Percentiles rank a stretch among this genome's conserved stretches.
These are phyloP conservation scores for Myodes glareolus DNA, from an alignment of 2,113 vertebrate species.

Conservation along the genomic window DNA sequence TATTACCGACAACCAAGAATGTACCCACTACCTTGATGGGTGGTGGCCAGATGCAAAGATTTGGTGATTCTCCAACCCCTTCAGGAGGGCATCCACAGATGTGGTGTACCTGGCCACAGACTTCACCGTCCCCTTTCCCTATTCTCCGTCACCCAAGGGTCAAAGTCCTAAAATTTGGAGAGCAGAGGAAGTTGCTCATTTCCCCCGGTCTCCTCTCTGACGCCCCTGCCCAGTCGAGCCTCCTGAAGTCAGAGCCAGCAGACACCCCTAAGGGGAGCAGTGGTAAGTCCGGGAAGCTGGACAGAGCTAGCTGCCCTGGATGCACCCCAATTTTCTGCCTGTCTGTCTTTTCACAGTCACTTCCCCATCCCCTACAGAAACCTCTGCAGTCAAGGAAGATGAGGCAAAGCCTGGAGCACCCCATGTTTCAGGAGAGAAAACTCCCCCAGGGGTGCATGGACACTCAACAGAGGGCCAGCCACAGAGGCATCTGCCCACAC, in stretches of 20 bases:
- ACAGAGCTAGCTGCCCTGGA: fast-evolving
- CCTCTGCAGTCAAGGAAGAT: not conserved
- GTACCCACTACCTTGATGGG: fast-evolving
- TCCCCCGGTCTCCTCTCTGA: constrained; percentile 51
- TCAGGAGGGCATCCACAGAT: not conserved
- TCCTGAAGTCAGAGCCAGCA: not conserved
- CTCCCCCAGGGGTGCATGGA: fast-evolving
- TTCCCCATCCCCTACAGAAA: not conserved
- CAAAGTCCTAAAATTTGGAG: constrained; percentile 80
- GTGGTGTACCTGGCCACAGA: not conserved
- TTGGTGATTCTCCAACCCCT: fast-evolving
- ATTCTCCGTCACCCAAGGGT: constrained; percentile 67
- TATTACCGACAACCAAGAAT: no score
- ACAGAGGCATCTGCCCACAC: not conserved
- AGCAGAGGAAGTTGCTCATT: constrained; percentile 81
- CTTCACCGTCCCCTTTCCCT: not conserved
- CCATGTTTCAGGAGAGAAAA: constrained; percentile 2
- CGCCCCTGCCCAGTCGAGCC: not conserved
- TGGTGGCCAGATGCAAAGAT: not conserved
- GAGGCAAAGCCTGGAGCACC: not conserved
- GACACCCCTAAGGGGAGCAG: not conserved
- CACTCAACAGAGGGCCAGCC: not conserved
- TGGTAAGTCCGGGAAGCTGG: not conserved
- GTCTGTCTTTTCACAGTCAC: not conserved
- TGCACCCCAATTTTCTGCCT: fast-evolving